Evolutionary conservation across 2,888 invertebrate genomes (phyloP), one percentile per base, ranked within the genome.

Genomic region (Rhingia rostrata): DNA sequence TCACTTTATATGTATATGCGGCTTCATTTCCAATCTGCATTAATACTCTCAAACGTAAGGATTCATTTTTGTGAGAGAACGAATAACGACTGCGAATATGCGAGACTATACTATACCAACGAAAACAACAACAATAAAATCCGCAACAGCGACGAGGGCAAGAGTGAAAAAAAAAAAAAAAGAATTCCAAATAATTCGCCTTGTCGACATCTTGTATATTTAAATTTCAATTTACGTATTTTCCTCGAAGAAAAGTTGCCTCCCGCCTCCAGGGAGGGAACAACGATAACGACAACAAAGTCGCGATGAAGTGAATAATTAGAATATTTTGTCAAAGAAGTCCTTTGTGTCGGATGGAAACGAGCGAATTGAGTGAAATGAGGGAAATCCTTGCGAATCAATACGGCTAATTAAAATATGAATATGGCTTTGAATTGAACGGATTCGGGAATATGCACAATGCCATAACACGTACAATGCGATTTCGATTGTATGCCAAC

Each of bases 121-220:
- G 51, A 39, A 30, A 33, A 41, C 9, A 14, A 35, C 14, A 9
- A 56, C 32, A 6, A n/a, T n/a, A n/a, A n/a, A n/a, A n/a, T n/a
- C n/a, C n/a, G n/a, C n/a, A n/a, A n/a, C n/a, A n/a, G n/a, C n/a
- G n/a, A 51, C 9, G 51, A 54, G n/a, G n/a, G 43, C 39, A 66
- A 74, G 33, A 54, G 67, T 30, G 61, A 58, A 30, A 70, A 80
- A 64, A 74, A 80, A 60, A 74, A 74, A 84, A 84, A 84, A 74
- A 84, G 80, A 84, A 84, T 80, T 84, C 74, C 64, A 84, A 84
- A 84, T 83, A 80, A 84, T 75, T 84, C 80, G 84, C 80, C 78
- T 63, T 74, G 84, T 80, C 74, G 74, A 64, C 79, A 74, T 84
- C 79, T 79, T 74, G 79, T 74, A 69, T 74, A 80, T 80, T 84